Conservation (phyloP, 2,797 vertebrate genomes). For the Tinamus major region DNA sequence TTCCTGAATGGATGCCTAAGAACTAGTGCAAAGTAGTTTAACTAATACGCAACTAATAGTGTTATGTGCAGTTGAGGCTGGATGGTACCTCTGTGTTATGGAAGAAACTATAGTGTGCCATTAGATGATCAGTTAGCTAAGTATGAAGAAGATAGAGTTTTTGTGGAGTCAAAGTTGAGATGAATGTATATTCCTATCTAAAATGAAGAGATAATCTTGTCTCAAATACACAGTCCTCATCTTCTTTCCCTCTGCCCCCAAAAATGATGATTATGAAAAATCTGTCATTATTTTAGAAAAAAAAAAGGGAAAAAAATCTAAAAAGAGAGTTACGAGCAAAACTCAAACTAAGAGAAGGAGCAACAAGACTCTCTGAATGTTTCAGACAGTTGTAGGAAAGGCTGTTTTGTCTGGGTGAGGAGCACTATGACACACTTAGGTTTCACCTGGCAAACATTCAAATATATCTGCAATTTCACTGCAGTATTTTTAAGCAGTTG, state of each 20-base stretch:
- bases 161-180: not conserved
- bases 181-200: accelerated
- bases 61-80: not conserved
- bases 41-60: not conserved
- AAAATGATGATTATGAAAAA: not conserved
- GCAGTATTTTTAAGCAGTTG: not conserved
- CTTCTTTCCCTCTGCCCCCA: not conserved
- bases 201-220: not conserved
- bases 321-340: not conserved
- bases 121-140: not conserved
- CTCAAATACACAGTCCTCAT: not conserved
- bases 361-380: not conserved
- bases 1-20: not conserved
- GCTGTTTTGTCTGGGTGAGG: not conserved
- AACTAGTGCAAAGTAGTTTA: not conserved
- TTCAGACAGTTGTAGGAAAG: not conserved
- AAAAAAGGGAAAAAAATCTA: not conserved
- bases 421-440: not conserved
- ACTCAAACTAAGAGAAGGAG: not conserved
- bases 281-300: not conserved
- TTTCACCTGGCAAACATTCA: not conserved
- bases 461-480: not conserved
- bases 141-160: not conserved
- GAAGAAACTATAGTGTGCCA: not conserved
- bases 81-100: too few species aligned